A percentile compares a stretch with the other conserved stretches of the same genome.
These are phyloP conservation scores for Adelognathus sp. DNA, from an alignment of 2,888 invertebrate genomes.

Conservation along the genomic window DNA sequence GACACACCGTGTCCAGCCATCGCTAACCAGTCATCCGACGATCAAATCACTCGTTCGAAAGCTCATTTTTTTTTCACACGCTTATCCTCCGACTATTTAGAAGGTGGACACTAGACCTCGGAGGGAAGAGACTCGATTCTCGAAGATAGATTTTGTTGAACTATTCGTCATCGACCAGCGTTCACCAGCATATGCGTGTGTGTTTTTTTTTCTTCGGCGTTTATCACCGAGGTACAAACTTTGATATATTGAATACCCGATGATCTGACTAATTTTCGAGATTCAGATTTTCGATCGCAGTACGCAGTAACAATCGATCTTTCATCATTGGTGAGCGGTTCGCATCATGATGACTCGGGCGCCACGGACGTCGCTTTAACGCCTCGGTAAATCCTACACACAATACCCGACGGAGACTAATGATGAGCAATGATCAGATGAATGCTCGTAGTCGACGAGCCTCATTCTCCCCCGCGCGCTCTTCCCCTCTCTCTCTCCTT, in stretches of 20 bases:
- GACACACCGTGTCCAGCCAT: not conserved
- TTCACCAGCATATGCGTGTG: not conserved
- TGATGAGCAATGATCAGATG: constrained; percentile 63
- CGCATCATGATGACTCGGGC: constrained; percentile 54
- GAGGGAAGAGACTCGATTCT: too few species aligned
- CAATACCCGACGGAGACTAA: constrained; percentile 56
- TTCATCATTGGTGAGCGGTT: constrained; percentile 48
- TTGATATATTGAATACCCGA: constrained; percentile 55
- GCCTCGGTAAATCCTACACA: constrained; percentile 50
- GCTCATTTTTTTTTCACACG: constrained; percentile 17
- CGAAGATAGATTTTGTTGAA: constrained; percentile 9
- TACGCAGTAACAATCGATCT: constrained; percentile 49
- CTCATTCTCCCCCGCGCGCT: constrained; percentile 20
- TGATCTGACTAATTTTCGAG: constrained; percentile 58
- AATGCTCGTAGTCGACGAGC: constrained; percentile 43
- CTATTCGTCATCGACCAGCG: constrained; percentile 7
- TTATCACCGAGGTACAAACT: constrained; percentile 42
- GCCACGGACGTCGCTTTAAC: constrained; percentile 57
- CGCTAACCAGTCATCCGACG: constrained; percentile 7
- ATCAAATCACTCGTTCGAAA: constrained; percentile 32
- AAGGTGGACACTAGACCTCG: not conserved
- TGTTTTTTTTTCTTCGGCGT: constrained; percentile 15
- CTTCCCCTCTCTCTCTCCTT: not conserved
- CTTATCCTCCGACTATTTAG: constrained; percentile 18
- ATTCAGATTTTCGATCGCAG: constrained; percentile 53